These are phyloP conservation scores for Phoxinus phoxinus DNA, from an alignment of 2,113 vertebrate species.

Conservation along the genomic window DNA sequence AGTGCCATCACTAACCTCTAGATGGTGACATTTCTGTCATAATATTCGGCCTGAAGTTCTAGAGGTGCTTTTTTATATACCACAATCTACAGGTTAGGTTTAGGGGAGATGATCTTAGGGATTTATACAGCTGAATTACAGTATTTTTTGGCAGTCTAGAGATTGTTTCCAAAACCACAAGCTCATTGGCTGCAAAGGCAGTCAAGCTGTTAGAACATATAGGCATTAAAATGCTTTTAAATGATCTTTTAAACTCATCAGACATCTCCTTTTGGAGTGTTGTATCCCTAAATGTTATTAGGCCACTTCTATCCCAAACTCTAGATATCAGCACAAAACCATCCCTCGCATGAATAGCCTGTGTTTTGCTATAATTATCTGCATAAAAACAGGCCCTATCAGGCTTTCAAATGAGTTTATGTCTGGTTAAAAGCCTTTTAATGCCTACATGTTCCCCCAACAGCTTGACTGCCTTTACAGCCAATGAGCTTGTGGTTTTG, in stretches of 20 bases:
- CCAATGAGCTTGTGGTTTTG: constrained; percentile 48
- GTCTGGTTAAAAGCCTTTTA: constrained; percentile 24
- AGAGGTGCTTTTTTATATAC: neutral
- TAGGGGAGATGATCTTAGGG: neutral
- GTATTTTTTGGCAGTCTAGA: neutral
- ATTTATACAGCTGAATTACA: neutral
- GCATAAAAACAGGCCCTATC: neutral
- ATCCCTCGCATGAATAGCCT: neutral
- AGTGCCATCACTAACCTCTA: neutral
- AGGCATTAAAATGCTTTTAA: constrained; percentile 30
- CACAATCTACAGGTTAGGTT: neutral
- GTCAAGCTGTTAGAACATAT: constrained; percentile 9
- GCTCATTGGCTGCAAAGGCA: constrained; percentile 38
- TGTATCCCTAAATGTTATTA: neutral
- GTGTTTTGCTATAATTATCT: neutral
- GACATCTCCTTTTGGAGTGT: neutral
- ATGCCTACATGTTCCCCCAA: constrained; percentile 15
- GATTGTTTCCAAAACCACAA: constrained; percentile 45
- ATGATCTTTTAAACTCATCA: neutral
- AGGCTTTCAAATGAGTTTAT: constrained; percentile 20
- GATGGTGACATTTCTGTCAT: constrained; percentile 13
- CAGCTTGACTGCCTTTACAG: constrained; percentile 26
- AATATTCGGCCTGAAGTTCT: neutral
- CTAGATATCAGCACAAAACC: neutral
- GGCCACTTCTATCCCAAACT: neutral